Percentiles rank a stretch among this genome's conserved stretches.
Conservation (phyloP, 2,797 vertebrate genomes). For the Naso thynnoides region DNA sequence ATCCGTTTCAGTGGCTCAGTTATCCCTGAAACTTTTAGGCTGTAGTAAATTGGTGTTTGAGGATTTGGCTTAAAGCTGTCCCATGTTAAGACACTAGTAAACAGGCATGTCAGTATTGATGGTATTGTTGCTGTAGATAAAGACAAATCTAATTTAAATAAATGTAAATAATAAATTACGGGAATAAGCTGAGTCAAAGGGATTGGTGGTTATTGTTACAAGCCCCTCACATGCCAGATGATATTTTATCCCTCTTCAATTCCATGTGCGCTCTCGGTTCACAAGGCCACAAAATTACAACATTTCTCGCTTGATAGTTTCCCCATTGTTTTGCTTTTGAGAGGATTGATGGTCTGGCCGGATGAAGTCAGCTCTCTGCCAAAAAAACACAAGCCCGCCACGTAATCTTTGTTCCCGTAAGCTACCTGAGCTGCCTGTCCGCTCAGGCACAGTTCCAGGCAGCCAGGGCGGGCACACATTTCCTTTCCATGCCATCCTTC, state of each 20-base stretch:
- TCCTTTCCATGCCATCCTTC: slow-evolving; percentile 63
- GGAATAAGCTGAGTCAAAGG: neutral
- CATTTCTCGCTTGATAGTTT: slow-evolving; percentile 31
- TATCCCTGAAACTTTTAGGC: slow-evolving; percentile 17
- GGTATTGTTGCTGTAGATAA: neutral
- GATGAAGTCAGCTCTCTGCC: slow-evolving; percentile 36
- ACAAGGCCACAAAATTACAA: slow-evolving; percentile 11
- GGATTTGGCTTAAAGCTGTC: slow-evolving; percentile 15
- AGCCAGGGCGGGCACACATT: slow-evolving; percentile 44
- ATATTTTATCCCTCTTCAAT: neutral
- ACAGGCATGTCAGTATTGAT: neutral
- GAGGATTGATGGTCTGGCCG: slow-evolving; percentile 39
- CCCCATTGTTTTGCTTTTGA: slow-evolving; percentile 41
- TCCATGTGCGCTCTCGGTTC: neutral
- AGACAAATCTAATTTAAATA: slow-evolving; percentile 6
- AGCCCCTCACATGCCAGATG: neutral
- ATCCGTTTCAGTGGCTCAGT: slow-evolving; percentile 35
- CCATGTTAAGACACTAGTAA: neutral
- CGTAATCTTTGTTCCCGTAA: slow-evolving; percentile 66
- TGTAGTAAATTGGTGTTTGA: neutral
- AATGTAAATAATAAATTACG: slow-evolving; percentile 15
- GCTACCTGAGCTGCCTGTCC: slow-evolving; percentile 61
- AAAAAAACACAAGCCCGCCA: slow-evolving; percentile 51
- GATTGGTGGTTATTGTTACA: neutral
- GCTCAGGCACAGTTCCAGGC: slow-evolving; percentile 57